phyloP scores from a whole-genome alignment of 2,113 vertebrate genomes.

The Cephalophus harveyi region DNA sequence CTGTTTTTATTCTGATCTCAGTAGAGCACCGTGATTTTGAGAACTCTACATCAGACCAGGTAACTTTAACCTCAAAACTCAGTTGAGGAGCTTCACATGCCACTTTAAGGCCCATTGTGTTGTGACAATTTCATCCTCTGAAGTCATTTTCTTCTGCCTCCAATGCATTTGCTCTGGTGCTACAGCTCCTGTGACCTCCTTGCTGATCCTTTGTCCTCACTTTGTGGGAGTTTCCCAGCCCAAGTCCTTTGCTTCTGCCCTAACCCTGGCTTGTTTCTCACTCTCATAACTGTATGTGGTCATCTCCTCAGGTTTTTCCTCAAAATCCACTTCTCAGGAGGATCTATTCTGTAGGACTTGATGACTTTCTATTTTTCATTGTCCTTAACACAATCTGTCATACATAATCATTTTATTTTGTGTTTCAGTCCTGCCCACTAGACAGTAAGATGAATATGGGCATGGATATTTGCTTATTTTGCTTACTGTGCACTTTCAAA shows the following conservation, averaged over 20 bases:
- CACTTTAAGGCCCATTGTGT: neutral
- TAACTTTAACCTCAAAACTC: neutral
- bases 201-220: neutral
- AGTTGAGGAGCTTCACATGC: neutral
- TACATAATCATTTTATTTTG: neutral
- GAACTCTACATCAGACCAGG: neutral
- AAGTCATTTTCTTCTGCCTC: neutral
- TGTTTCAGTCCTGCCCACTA: neutral
- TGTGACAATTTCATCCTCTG: neutral
- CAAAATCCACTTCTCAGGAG: neutral
- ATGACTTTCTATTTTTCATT: neutral
- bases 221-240: neutral
- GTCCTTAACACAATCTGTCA: neutral
- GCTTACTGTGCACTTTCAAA: neutral
- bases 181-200: neutral
- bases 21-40: neutral
- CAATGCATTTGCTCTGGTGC: neutral
- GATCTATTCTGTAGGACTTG: neutral
- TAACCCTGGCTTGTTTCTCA: neutral
- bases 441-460: neutral
- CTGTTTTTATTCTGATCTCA: neutral
- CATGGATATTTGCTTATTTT: neutral
- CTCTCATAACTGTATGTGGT: neutral
- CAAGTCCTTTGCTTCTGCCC: neutral
- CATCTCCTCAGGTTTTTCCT: neutral